Conservation (phyloP, 2,797 vertebrate genomes). For the Eleutherodactylus coqui region DNA sequence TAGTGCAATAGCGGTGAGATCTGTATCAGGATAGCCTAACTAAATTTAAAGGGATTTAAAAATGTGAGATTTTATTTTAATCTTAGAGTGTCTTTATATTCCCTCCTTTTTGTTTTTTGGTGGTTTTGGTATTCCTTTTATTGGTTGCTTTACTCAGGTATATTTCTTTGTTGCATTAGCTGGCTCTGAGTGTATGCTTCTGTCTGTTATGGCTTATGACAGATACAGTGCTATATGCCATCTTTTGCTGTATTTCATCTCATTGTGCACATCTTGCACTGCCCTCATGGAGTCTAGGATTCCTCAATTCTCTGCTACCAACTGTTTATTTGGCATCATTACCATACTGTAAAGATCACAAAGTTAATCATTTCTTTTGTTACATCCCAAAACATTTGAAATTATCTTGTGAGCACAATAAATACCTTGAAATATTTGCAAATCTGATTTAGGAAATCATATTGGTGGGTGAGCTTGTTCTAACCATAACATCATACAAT, state of each 20-base stretch:
- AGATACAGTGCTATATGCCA: conserved; percentile 51
- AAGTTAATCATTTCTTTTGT: conserved; percentile 41
- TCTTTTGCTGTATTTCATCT: conserved; percentile 9
- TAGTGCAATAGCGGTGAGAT: too few species aligned
- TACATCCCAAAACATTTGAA: conserved; percentile 30
- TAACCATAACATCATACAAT: conserved; percentile 28
- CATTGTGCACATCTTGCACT: neutral
- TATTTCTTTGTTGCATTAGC: conserved; percentile 38
- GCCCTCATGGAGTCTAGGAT: conserved; percentile 15
- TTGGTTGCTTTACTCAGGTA: conserved; percentile 48
- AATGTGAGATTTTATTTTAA: too few species aligned
- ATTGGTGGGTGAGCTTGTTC: neutral
- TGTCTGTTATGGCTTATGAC: conserved; percentile 53
- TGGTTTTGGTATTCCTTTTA: conserved; percentile 45
- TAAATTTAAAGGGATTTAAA: too few species aligned
- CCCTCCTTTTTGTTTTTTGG: too few species aligned
- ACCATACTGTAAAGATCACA: conserved; percentile 22
- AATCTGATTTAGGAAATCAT: conserved; percentile 11
- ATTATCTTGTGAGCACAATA: conserved; percentile 26
- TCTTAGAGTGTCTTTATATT: too few species aligned
- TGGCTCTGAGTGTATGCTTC: conserved; percentile 38
- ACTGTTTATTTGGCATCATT: conserved; percentile 7
- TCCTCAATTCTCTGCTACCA: conserved; percentile 13
- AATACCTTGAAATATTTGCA: neutral
- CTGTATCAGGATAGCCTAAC: too few species aligned